Conservation (phyloP, 2,888 invertebrate genomes). For the Hypolimnas misippus region DNA sequence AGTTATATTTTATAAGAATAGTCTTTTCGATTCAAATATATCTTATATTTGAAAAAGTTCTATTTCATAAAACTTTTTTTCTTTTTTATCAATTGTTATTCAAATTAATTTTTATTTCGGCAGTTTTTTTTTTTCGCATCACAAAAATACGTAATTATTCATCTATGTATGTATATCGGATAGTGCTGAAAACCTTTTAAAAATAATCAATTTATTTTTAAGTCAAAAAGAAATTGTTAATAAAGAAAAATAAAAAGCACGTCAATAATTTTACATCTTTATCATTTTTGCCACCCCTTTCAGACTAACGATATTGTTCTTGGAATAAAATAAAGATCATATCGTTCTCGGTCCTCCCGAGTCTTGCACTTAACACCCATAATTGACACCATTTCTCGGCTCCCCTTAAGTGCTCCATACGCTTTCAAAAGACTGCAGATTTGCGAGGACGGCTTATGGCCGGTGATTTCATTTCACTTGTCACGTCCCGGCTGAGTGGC, state of each 20-base stretch:
- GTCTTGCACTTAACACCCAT: conserved; percentile 74
- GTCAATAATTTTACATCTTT: neutral
- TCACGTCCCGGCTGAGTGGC: conserved; percentile 77
- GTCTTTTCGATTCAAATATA: no score
- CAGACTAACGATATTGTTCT: conserved; percentile 20
- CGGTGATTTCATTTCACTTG: conserved; percentile 80
- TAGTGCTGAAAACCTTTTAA: no score
- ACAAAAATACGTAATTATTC: no score
- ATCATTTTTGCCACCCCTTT: neutral
- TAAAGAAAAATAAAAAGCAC: no score
- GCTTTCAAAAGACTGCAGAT: conserved; percentile 72
- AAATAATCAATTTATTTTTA: no score
- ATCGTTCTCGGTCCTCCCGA: conserved; percentile 35
- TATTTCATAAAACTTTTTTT: no score
- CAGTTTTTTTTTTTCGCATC: no score
- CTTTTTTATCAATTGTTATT: no score
- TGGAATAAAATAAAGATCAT: conserved; percentile 43
- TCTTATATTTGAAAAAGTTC: no score
- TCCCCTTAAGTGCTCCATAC: conserved; percentile 75
- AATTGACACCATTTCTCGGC: conserved; percentile 79
- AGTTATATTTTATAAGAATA: neutral
- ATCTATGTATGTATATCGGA: no score
- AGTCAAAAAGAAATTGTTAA: no score
- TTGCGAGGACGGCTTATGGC: conserved; percentile 78
- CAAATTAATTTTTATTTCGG: no score